Evolutionary conservation across 2,113 vertebrate species (phyloP).

Genomic region (Tympanuchus pallidicinctus): DNA sequence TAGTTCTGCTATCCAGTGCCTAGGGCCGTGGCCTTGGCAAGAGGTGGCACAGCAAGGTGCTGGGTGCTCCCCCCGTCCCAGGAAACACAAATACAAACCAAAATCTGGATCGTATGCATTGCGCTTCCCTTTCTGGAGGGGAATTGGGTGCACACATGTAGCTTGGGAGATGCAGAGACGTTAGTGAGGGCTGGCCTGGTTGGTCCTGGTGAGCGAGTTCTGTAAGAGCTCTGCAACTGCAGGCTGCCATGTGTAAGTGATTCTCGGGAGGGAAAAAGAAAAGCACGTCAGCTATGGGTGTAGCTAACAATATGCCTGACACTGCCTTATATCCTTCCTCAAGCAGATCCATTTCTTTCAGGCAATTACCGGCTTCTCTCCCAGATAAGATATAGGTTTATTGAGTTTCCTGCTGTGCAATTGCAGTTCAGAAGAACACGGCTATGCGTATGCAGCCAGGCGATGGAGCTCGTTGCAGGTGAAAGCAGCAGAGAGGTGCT

Average conservation of each 20-base stretch:
- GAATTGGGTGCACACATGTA: not conserved
- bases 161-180: not conserved
- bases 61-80: too few relatives aligned
- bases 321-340: not conserved
- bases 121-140: not conserved
- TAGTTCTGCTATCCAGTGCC: too few relatives aligned
- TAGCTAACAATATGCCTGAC: not conserved
- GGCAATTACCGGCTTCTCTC: slow-evolving; percentile 37
- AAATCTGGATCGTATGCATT: too few relatives aligned
- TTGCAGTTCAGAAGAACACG: slow-evolving; percentile 11
- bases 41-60: too few relatives aligned
- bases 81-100: too few relatives aligned
- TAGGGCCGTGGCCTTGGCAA: too few relatives aligned
- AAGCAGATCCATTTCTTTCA: slow-evolving; percentile 28
- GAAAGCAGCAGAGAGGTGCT: not conserved
- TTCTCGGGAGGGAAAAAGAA: too few relatives aligned
- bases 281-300: not conserved
- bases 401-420: slow-evolving; percentile 50
- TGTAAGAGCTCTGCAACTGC: not conserved
- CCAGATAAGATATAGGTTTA: slow-evolving; percentile 45
- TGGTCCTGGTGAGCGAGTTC: too few relatives aligned
- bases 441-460: not conserved
- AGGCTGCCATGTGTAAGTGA: not conserved
- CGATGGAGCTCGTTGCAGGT: not conserved
- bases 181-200: not conserved